These are phyloP conservation scores for Drosophila simulans DNA, from an alignment of 1,140 invertebrate species.

Conservation along the genomic window DNA sequence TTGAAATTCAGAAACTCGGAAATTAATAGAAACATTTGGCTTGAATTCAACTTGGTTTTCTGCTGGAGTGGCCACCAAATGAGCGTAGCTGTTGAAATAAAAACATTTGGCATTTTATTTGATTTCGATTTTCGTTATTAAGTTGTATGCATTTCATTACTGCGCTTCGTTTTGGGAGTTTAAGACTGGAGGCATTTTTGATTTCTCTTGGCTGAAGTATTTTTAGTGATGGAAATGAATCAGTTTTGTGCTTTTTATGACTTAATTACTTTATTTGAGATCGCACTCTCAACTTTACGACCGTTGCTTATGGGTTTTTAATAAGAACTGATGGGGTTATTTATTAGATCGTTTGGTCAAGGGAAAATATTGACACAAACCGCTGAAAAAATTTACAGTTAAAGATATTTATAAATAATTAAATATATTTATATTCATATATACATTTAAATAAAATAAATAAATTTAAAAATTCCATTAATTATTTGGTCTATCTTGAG, in stretches of 20 bases:
- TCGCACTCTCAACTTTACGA: conserved; percentile 38
- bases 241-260: conserved; percentile 69
- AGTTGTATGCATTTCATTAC: conserved; percentile 81
- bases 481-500: too few species aligned
- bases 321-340: conserved; percentile 29
- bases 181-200: conserved; percentile 14
- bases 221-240: conserved; percentile 62
- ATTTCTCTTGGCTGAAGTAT: conserved; percentile 28
- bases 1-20: conserved; percentile 14
- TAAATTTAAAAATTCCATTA: too few species aligned
- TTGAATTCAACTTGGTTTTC: conserved; percentile 9
- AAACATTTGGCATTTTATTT: conserved; percentile 82
- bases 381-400: neutral
- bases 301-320: conserved; percentile 50
- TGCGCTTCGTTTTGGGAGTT: conserved; percentile 12
- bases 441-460: too few species aligned
- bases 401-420: neutral
- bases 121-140: conserved; percentile 73
- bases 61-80: conserved; percentile 48
- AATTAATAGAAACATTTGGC: conserved; percentile 67
- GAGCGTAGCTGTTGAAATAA: conserved; percentile 81
- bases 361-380: neutral
- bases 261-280: conserved; percentile 60
- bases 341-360: conserved; percentile 1
- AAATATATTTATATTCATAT: too few species aligned